Evolutionary conservation across 2,113 vertebrate species (phyloP), one percentile per base, ranked within the genome.

Genomic region (Pangasianodon hypophthalmus): DNA sequence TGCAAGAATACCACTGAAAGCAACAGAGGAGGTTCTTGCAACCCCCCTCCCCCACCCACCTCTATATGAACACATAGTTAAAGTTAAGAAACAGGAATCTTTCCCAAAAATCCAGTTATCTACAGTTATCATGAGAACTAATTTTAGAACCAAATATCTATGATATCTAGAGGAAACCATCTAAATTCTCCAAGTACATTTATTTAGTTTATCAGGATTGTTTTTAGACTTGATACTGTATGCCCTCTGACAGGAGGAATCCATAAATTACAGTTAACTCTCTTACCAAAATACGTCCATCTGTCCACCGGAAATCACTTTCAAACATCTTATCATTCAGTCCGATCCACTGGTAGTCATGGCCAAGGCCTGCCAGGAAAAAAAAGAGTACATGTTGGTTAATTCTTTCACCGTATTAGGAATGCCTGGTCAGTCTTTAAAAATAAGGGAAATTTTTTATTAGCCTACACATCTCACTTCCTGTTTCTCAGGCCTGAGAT

Each of bases 241-340:
- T 83, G 44, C 21, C 11, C 16, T 77, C 84, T 32, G 54, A 71
- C 46, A 92, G 92, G 91, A 87, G 85, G 88, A 75, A 79, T 83
- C 85, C 90, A 87, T 92, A 92, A 87, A 86, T 44, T 91, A 14
- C 41, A 4, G 48, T 48, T 11, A 82, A 86, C 18, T 75, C 64
- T 95, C 97, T 98, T 97, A 99, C 98, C 98, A 98, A 93, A 0
- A 96, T 91, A 79, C 96, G 96, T 90, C 97, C 97, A 92, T 99
- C 98, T 5, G 97, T 99, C 98, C 98, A 99, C 41, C 97, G 98
- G 96, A 99, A 99, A 94, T 99, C 98, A 32, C 95, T 97, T 93
- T 99, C 97, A 95, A 97, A 99, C 98, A 99, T 98, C 95, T 99
- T 99, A 96, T 99, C 98, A 85, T 98, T 99, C 89, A 99, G 96